Evolutionary conservation across 2,113 vertebrate species (phyloP).

Genomic region (Corythoichthys intestinalis): DNA sequence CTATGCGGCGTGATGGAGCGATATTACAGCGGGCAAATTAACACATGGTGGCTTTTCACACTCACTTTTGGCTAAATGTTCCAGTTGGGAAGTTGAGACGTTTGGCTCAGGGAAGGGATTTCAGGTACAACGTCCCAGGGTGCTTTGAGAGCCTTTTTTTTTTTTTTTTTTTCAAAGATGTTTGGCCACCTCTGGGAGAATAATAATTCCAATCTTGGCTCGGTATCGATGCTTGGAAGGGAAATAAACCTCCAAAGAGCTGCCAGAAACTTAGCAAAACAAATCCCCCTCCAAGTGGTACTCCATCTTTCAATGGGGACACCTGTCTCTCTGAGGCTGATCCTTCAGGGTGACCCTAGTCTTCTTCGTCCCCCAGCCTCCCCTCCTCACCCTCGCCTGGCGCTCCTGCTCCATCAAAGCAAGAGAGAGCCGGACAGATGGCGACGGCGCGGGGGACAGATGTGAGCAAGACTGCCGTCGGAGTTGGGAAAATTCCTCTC

Average conservation of each 20-base stretch:
- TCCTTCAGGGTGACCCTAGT: slow-evolving; percentile 46
- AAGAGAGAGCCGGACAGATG: slow-evolving; percentile 41
- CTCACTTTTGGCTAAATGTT: slow-evolving; percentile 14
- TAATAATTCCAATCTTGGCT: slow-evolving; percentile 36
- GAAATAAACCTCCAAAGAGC: slow-evolving; percentile 20
- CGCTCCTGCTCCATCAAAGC: slow-evolving; percentile 47
- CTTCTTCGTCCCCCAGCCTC: slow-evolving; percentile 10
- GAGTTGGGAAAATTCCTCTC: slow-evolving; percentile 29
- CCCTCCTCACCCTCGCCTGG: slow-evolving; percentile 21
- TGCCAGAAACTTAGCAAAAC: slow-evolving; percentile 30
- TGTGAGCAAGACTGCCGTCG: slow-evolving; percentile 27
- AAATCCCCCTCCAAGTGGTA: slow-evolving; percentile 22
- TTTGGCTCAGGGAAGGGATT: slow-evolving; percentile 3
- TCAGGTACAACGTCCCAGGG: slow-evolving; percentile 25
- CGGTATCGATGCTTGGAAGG: slow-evolving; percentile 9
- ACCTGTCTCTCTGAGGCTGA: slow-evolving; percentile 31
- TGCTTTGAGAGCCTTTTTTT: slow-evolving; percentile 16
- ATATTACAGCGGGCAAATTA: slow-evolving; percentile 36
- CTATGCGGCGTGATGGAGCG: slow-evolving; percentile 40
- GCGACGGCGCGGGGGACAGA: slow-evolving; percentile 23
- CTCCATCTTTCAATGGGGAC: slow-evolving; percentile 32
- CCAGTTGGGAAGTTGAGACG: slow-evolving; percentile 30
- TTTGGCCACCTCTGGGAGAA: slow-evolving; percentile 17
- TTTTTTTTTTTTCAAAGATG: slow-evolving; percentile 13
- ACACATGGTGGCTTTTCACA: slow-evolving; percentile 16